Conservation (phyloP, 2,888 invertebrate genomes). For the Polydesmus complanatus region DNA sequence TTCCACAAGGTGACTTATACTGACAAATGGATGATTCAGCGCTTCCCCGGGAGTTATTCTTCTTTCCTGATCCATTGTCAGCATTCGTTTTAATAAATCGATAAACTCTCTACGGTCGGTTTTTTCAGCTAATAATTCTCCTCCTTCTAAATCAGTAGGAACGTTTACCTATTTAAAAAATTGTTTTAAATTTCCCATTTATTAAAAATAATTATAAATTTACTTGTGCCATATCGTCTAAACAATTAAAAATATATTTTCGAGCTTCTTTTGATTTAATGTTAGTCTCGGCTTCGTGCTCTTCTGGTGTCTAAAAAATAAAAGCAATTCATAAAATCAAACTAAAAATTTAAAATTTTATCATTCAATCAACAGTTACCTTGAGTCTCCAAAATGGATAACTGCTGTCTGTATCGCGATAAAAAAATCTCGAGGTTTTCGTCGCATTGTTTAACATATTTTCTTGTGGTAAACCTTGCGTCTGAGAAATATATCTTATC, state of each 20-base stretch:
- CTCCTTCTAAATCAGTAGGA: conserved; percentile 92
- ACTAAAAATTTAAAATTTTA: neutral
- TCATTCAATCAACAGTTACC: conserved; percentile 26
- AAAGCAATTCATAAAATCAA: neutral
- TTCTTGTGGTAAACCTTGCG: conserved; percentile 93
- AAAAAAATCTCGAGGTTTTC: conserved; percentile 97
- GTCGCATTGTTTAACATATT: conserved; percentile 95
- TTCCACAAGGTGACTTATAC: conserved; percentile 81
- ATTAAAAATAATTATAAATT: neutral
- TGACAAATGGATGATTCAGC: conserved; percentile 85
- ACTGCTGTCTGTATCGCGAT: conserved; percentile 77
- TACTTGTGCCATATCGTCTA: conserved; percentile 75
- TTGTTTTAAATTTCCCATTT: neutral
- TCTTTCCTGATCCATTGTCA: conserved; percentile 92
- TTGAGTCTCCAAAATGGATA: conserved; percentile 48
- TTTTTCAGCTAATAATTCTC: conserved; percentile 90
- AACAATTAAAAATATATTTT: conserved; percentile 98
- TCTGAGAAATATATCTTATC: conserved; percentile 91
- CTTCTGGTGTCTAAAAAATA: conserved; percentile 76
- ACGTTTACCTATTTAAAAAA: conserved; percentile 63
- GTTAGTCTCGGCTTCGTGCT: conserved; percentile 93
- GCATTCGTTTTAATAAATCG: conserved; percentile 92
- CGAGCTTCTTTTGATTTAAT: conserved; percentile 98
- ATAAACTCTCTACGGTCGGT: conserved; percentile 95
- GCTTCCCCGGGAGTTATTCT: conserved; percentile 93